Percentiles rank a stretch among this genome's conserved stretches.
phyloP scores from a whole-genome alignment of 2,113 vertebrate genomes.

The Salvelinus namaycush region DNA sequence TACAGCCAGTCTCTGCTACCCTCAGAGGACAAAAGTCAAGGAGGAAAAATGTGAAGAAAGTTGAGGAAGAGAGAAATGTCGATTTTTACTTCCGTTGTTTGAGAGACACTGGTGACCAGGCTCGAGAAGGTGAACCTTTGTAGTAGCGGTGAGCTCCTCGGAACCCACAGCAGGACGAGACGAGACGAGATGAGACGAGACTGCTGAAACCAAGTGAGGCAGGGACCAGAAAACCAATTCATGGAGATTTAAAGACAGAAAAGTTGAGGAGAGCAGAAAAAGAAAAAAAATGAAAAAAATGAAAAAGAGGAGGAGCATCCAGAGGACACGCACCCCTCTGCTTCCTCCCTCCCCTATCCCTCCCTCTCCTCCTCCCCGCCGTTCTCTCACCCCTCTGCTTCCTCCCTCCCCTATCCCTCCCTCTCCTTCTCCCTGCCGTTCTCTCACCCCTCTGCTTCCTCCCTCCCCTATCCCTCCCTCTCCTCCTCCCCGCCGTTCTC shows the following conservation, averaged over 20 bases:
- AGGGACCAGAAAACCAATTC: conserved; percentile 32
- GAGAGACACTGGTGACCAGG: neutral
- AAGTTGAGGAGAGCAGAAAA: neutral
- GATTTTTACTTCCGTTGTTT: neutral
- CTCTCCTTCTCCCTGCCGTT: neutral
- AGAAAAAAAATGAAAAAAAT: neutral
- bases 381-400: neutral
- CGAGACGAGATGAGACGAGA: conserved; percentile 7
- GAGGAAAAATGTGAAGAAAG: neutral
- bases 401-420: no score
- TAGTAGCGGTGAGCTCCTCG: conserved; percentile 3
- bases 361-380: neutral
- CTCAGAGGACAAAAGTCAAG: neutral
- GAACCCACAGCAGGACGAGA: neutral
- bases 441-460: no score
- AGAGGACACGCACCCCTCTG: conserved; percentile 24
- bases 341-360: conserved; percentile 16
- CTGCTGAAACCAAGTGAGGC: conserved; percentile 14
- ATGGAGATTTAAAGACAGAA: conserved; percentile 13
- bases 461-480: no score
- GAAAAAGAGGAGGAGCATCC: conserved; percentile 8
- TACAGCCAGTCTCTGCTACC: neutral
- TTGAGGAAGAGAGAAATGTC: neutral
- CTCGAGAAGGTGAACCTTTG: conserved; percentile 6
- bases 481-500: neutral